Base-by-base conservation (phyloP, 1,140 invertebrate species). In the Musca domestica region DNA sequence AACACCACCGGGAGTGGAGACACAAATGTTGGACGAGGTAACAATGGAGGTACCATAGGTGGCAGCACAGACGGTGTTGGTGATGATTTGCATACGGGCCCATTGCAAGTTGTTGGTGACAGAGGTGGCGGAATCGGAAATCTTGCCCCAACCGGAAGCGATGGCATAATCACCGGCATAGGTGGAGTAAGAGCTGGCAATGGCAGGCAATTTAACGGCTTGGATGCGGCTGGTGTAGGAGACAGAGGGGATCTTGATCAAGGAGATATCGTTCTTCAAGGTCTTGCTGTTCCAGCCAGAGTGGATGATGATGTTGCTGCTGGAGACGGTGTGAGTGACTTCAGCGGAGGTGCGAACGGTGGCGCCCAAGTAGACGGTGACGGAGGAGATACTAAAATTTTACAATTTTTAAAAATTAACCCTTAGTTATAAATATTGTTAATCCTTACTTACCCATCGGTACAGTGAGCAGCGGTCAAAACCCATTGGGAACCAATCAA, bases 391-490 rank as follows among this genome's bases (percentile, higher is more conserved):
- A 34, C 74, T 41, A 41, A 41, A 41, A 41, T 41, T 7, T n/a
- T n/a, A 4, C 9, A 30, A 30, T 30, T 30, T 30, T 30, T 30
- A 30, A n/a, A 41, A 41, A 41, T 7, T 7, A 12, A n/a, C 6
- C 3, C 9, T 9, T 30, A n/a, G n/a, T n/a, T n/a, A n/a, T n/a
- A n/a, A n/a, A n/a, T n/a, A n/a, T n/a, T n/a, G n/a, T n/a, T n/a
- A n/a, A n/a, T n/a, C n/a, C n/a, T 3, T 23, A 17, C 41, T 64
- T 17, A 17, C 20, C 74, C 83, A 73, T 84, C 82, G 0, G 78
- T 80, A 68, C 87, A 88, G 73, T 88, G 87, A 51, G 85, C 87
- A n/a, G 86, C 86, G 19, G 86, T 88, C 46, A 88, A 64, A 17
- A 88, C 78, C 84, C 85, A 87, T 54, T 78, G 74, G 41, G 84